Evolutionary conservation across 1,140 invertebrate genomes (phyloP), one percentile per base, ranked within the genome.

Genomic region (Brachionus rotundiformis): DNA sequence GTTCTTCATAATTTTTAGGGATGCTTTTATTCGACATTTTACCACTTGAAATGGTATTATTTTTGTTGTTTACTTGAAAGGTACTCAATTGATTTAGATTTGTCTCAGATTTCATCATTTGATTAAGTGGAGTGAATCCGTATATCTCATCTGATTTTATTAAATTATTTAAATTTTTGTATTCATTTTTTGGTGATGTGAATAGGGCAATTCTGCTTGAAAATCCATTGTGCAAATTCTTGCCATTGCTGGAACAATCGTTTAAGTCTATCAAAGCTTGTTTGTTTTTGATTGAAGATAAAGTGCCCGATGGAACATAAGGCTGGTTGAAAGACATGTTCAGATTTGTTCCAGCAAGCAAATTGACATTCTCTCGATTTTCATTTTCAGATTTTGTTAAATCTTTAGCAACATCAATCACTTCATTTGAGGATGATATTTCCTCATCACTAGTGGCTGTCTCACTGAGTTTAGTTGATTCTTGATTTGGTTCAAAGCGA

Each of bases 311-410:
- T 63, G 29, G 61, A 63, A 63, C 29, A 33, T 63, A 63, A 63
- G 61, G 1, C 11, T 63, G 25, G 1, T 63, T 63, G 25, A 63
- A 68, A 16, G 29, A 33, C 4, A 39, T 16, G 16, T 16, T 61
- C 5, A 25, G 59, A 27, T 23, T 23, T 39, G 11, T n/a, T 33
- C 7, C 4, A 5, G 63, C 16, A 8, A 68, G 33, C 16, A 68
- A 36, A n/a, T 68, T 68, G 16, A 68, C 11, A 11, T 63, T 63
- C 19, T 59, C 49, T 59, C 49, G 16, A 63, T 63, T 23, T 68
- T 68, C 39, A 73, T 73, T 73, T 44, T 73, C 68, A 25, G 68
- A 44, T 47, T 44, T 73, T 25, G 33, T 25, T n/a, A 73, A 44
- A 5, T 73, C 68, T 44, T 73, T 73, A 10, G 36, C 16, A 0